A percentile compares a stretch with the other conserved stretches of the same genome.
These are phyloP conservation scores for Anableps anableps DNA, from an alignment of 2,797 vertebrate species.

Conservation along the genomic window DNA sequence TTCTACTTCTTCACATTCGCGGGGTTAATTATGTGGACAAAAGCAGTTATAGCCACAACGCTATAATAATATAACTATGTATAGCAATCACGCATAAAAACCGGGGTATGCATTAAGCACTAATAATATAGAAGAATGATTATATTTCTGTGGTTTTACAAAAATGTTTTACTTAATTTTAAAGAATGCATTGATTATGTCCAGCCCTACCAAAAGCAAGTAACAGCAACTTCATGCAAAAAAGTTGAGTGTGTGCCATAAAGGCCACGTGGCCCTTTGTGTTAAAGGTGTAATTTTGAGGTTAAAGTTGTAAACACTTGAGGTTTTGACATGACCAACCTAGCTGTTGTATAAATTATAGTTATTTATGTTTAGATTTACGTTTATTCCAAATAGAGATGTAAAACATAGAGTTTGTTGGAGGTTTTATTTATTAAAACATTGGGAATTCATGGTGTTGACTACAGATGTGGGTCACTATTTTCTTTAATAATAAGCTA, in stretches of 20 bases:
- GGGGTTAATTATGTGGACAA: not conserved
- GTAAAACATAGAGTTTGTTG: not conserved
- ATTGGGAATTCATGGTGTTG: not conserved
- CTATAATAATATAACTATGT: not conserved
- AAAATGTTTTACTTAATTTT: not conserved
- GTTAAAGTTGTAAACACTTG: not conserved
- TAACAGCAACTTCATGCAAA: not conserved
- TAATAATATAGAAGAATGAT: not conserved
- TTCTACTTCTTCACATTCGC: not conserved
- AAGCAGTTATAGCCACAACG: not conserved
- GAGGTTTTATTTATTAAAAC: not conserved
- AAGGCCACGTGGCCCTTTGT: not conserved
- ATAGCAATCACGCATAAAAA: not conserved
- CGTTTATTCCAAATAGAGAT: conserved; percentile 2
- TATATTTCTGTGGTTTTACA: not conserved
- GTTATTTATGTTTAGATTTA: not conserved
- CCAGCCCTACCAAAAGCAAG: not conserved
- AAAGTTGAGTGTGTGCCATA: not conserved
- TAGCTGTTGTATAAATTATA: not conserved
- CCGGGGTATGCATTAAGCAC: not conserved
- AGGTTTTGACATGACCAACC: conserved; percentile 1
- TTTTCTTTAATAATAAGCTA: not conserved
- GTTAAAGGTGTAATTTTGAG: not conserved
- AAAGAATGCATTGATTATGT: not conserved
- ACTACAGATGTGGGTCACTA: not conserved